phyloP scores from a whole-genome alignment of 2,888 invertebrate genomes.

The Agriopis leucophaearia region DNA sequence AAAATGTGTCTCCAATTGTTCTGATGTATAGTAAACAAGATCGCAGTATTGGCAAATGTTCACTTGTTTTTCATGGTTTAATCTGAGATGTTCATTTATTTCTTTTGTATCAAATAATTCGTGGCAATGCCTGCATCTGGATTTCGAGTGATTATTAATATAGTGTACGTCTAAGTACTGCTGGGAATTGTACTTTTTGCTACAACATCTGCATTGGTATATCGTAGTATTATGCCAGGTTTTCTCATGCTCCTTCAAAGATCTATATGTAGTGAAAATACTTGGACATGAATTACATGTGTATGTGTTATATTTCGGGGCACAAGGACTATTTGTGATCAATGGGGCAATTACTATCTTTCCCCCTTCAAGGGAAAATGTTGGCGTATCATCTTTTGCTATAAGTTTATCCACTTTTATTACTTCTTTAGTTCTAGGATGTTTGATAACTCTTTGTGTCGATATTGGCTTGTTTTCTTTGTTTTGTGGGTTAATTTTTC shows the following conservation, averaged over 20 bases:
- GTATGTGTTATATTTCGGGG: conserved; percentile 53
- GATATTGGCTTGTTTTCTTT: conserved; percentile 39
- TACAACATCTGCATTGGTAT: conserved; percentile 59
- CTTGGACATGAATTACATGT: conserved; percentile 57
- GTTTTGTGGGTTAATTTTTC: conserved; percentile 23
- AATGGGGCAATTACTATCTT: conserved; percentile 57
- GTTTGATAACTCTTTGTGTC: conserved; percentile 36
- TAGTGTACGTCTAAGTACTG: conserved; percentile 64
- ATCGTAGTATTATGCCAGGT: conserved; percentile 54
- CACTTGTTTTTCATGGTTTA: conserved; percentile 53
- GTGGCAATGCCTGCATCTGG: conserved; percentile 61
- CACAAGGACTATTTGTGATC: conserved; percentile 42
- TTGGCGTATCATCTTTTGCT: conserved; percentile 43
- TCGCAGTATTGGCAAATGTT: conserved; percentile 61
- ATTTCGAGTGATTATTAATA: conserved; percentile 53
- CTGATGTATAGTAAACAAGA: conserved; percentile 57
- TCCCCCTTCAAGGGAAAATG: conserved; percentile 53
- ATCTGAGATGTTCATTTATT: conserved; percentile 54
- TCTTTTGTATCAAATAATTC: conserved; percentile 49
- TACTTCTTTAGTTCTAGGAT: conserved; percentile 35
- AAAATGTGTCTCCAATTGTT: conserved; percentile 58
- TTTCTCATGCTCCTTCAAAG: conserved; percentile 61
- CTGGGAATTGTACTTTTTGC: conserved; percentile 59
- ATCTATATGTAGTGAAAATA: conserved; percentile 58
- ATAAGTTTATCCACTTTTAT: not conserved